Evolutionary conservation across 2,888 invertebrate genomes (phyloP).

Genomic region (Phytoseiulus persimilis): DNA sequence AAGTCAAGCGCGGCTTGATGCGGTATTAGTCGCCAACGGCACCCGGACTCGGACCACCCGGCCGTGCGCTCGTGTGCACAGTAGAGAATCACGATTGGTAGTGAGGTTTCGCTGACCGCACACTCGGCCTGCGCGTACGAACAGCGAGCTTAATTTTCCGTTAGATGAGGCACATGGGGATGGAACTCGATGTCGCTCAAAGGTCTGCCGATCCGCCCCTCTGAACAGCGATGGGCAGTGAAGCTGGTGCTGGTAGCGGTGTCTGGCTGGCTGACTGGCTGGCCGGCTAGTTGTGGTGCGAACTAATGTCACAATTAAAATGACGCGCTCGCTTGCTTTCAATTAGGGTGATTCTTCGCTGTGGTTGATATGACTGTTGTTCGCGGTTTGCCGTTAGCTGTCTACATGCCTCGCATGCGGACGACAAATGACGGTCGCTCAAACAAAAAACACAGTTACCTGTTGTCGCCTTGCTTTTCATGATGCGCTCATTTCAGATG

Average conservation of each 20-base stretch:
- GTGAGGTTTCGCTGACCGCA: neutral
- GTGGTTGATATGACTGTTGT: neutral
- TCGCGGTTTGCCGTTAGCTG: neutral
- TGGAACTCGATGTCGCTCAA: neutral
- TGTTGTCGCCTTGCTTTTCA: neutral
- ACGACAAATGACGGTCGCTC: neutral
- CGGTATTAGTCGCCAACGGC: neutral
- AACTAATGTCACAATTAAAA: conserved; percentile 37
- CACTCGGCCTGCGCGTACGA: neutral
- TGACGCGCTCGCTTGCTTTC: conserved; percentile 37
- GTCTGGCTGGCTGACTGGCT: neutral
- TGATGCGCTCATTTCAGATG: neutral
- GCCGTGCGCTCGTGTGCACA: neutral
- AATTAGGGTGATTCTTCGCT: neutral
- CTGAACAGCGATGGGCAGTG: neutral
- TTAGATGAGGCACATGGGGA: neutral
- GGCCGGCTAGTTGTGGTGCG: neutral
- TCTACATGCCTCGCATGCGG: neutral
- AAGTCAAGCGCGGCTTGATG: no score
- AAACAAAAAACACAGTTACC: neutral
- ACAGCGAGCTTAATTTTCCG: neutral
- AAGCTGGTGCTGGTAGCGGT: neutral
- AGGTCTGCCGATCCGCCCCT: neutral
- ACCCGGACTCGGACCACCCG: neutral
- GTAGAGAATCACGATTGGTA: neutral